Evolutionary conservation across 2,797 vertebrate genomes (phyloP).

Genomic region (Sebastes kiyomatsui): DNA sequence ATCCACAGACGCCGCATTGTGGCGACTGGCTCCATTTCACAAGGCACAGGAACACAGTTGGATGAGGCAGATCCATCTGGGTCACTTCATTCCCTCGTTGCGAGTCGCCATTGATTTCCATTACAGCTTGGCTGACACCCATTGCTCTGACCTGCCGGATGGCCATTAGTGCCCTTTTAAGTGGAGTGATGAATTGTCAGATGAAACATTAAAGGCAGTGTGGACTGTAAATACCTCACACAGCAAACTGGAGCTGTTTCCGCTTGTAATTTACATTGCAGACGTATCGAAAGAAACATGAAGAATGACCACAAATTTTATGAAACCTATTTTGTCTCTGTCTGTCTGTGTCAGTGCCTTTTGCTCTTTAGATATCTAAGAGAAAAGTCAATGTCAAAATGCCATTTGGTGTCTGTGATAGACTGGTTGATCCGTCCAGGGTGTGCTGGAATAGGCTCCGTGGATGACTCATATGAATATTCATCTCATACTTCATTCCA

Average conservation of each 20-base stretch:
- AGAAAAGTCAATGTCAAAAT: not conserved
- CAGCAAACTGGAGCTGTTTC: not conserved
- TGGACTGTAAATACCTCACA: not conserved
- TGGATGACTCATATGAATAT: not conserved
- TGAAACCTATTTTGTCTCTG: not conserved
- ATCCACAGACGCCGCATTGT: constrained; percentile 50
- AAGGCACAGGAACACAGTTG: constrained; percentile 32
- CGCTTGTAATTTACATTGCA: not conserved
- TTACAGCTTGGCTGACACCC: constrained; percentile 64
- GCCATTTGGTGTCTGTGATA: not conserved
- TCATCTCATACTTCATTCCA: not conserved
- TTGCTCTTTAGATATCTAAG: not conserved
- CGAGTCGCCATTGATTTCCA: constrained; percentile 81
- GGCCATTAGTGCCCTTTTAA: constrained; percentile 71
- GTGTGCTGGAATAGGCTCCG: not conserved
- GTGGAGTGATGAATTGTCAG: constrained; percentile 48
- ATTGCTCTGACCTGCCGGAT: constrained; percentile 69
- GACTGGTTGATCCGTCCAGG: not conserved
- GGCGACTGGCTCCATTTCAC: constrained; percentile 45
- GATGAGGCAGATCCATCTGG: constrained; percentile 64
- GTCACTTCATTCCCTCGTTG: constrained; percentile 75
- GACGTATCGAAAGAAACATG: not conserved
- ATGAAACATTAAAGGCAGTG: constrained; percentile 24
- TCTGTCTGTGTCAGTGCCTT: constrained; percentile 8
- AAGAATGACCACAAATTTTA: not conserved